Conservation (phyloP, 1,140 invertebrate genomes). For the Drosophila pectinifera region DNA sequence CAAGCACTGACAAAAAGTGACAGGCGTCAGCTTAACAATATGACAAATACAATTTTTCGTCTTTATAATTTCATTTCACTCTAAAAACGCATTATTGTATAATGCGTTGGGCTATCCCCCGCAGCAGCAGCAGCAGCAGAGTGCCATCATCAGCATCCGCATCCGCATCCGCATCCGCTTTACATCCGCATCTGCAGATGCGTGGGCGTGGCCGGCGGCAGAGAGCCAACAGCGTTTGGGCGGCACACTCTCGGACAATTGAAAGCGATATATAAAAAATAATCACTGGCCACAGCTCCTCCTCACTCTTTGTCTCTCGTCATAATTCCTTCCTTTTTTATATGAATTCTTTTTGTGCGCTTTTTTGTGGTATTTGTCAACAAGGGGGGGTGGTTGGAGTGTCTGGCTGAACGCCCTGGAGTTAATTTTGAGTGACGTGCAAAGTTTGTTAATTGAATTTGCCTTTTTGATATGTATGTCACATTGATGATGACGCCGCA, state of each 20-base stretch:
- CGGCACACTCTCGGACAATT: conserved; percentile 73
- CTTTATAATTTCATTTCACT: conserved; percentile 76
- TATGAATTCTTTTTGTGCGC: conserved; percentile 26
- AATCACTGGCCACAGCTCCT: conserved; percentile 28
- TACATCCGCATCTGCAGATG: conserved; percentile 36
- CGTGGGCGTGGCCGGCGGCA: conserved; percentile 42
- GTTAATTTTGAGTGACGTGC: conserved; percentile 83
- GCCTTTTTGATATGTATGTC: conserved; percentile 76
- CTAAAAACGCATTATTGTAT: conserved; percentile 79
- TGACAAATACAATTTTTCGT: conserved; percentile 84
- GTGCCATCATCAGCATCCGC: conserved; percentile 34
- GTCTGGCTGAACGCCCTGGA: conserved; percentile 68
- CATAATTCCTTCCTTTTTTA: conserved; percentile 50
- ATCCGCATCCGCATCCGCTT: conserved; percentile 17
- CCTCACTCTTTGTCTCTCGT: conserved; percentile 52
- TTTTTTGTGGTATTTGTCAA: conserved; percentile 65
- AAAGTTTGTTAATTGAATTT: conserved; percentile 83
- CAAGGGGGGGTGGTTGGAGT: conserved; percentile 29
- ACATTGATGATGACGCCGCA: conserved; percentile 59
- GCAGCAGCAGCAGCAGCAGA: conserved; percentile 2
- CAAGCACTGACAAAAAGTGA: conserved; percentile 57
- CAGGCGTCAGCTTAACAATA: conserved; percentile 81
- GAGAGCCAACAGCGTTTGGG: conserved; percentile 52
- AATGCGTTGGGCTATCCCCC: conserved; percentile 61
- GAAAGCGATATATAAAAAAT: conserved; percentile 76